phyloP scores from a whole-genome alignment of 2,888 invertebrate species.

The Cancer borealis region DNA sequence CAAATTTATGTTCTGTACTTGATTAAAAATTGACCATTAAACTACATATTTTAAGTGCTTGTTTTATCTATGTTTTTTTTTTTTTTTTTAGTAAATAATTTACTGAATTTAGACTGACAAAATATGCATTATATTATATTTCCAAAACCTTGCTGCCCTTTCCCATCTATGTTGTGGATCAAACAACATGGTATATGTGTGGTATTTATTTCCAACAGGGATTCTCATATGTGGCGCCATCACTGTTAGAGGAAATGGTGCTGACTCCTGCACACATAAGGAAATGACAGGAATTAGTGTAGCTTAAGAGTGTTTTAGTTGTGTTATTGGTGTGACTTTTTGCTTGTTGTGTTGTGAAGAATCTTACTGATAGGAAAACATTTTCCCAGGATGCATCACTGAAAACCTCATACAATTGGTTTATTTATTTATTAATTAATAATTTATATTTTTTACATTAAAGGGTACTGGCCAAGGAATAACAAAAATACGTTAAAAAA shows the following conservation, averaged over 20 bases:
- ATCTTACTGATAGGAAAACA: conserved; percentile 5
- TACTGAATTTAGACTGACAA: not conserved
- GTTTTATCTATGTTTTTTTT: not conserved
- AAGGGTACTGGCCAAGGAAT: too few species aligned
- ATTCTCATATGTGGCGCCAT: conserved; percentile 39
- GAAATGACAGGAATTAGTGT: conserved; percentile 25
- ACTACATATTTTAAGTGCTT: not conserved
- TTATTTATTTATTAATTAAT: not conserved
- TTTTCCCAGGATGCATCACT: not conserved
- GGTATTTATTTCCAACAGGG: conserved; percentile 1
- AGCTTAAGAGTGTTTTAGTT: not conserved
- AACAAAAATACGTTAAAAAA: too few species aligned
- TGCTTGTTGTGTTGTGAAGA: conserved; percentile 26
- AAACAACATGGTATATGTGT: conserved; percentile 6
- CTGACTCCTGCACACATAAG: conserved; percentile 3
- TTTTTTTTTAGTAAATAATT: not conserved
- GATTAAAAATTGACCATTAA: not conserved
- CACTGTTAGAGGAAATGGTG: conserved; percentile 38
- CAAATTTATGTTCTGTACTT: not conserved
- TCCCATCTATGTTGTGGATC: not conserved
- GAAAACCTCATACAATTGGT: not conserved
- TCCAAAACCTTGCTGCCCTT: not conserved
- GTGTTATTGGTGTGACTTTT: not conserved
- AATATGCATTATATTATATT: not conserved
- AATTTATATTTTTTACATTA: too few species aligned